Evolutionary conservation across 2,113 vertebrate species (phyloP).

Genomic region (Sinocyclocheilus anshuiensis): DNA sequence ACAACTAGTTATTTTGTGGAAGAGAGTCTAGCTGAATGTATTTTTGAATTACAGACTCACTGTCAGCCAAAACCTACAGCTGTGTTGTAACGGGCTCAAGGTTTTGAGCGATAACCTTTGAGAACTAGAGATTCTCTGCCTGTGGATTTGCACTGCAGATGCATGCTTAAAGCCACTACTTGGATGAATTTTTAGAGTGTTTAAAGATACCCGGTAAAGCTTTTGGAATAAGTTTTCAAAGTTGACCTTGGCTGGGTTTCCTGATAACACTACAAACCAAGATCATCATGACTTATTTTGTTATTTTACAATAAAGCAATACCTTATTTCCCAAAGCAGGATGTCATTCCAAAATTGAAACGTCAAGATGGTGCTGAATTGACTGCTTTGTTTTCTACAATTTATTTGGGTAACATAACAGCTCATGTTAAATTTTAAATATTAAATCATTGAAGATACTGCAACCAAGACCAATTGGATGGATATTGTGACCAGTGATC

Average conservation of each 20-base stretch:
- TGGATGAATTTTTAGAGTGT: background rate
- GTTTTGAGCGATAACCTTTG: slow-evolving; percentile 25
- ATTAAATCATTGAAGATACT: too few relatives aligned
- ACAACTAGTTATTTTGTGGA: background rate
- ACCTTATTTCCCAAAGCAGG: background rate
- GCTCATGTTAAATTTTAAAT: too few relatives aligned
- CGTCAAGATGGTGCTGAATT: too few relatives aligned
- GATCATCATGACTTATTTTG: background rate
- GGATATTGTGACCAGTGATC: too few relatives aligned
- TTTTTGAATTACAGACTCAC: slow-evolving; percentile 26
- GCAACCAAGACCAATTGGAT: too few relatives aligned
- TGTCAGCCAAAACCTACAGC: slow-evolving; percentile 12
- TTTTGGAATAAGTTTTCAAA: background rate
- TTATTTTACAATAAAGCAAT: background rate
- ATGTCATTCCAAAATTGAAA: background rate
- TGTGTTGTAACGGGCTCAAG: slow-evolving; percentile 7
- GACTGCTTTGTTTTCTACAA: too few relatives aligned
- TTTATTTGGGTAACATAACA: too few relatives aligned
- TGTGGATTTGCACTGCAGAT: background rate
- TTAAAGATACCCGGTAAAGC: background rate
- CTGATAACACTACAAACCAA: background rate
- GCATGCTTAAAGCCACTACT: background rate
- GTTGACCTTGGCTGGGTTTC: background rate
- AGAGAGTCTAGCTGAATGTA: slow-evolving; percentile 19
- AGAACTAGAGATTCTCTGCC: slow-evolving; percentile 3